A percentile compares a stretch with the other conserved stretches of the same genome.
Evolutionary conservation across 2,113 vertebrate species (phyloP).

Genomic region (Loxodonta africana): DNA sequence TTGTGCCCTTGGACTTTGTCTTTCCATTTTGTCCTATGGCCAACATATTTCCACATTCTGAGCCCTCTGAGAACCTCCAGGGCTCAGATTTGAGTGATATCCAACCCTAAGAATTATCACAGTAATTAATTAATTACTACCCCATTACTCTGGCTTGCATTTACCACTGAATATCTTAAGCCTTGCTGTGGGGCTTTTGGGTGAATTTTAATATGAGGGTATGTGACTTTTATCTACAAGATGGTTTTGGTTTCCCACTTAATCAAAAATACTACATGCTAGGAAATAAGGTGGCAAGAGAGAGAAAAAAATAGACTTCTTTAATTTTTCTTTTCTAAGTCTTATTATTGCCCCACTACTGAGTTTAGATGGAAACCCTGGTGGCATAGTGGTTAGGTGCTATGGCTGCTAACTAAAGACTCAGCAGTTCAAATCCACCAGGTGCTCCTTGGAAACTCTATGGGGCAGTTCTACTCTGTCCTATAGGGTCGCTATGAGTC

Average conservation of each 20-base stretch:
- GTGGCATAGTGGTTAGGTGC: no score
- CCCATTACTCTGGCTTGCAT: slow-evolving; percentile 19
- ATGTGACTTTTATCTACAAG: slow-evolving; percentile 19
- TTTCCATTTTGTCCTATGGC: slow-evolving; percentile 75
- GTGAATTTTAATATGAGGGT: slow-evolving; percentile 24
- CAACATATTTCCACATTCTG: slow-evolving; percentile 69
- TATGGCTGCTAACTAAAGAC: no score
- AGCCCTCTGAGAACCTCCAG: slow-evolving; percentile 69
- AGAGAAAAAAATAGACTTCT: not conserved
- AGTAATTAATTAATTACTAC: slow-evolving; percentile 80
- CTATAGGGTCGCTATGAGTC: no score
- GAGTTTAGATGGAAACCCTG: not conserved
- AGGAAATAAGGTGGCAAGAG: not conserved
- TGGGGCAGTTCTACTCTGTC: no score
- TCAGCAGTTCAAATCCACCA: no score
- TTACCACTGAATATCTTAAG: slow-evolving; percentile 17
- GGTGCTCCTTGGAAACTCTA: no score
- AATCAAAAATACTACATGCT: not conserved
- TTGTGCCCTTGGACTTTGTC: slow-evolving; percentile 64
- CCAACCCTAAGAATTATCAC: slow-evolving; percentile 52
- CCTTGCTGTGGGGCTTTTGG: slow-evolving; percentile 29
- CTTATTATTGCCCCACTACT: not conserved
- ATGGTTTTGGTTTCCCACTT: not conserved
- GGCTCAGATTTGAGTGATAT: slow-evolving; percentile 70
- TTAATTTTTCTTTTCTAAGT: not conserved